phyloP scores from a whole-genome alignment of 1,140 invertebrate genomes.

The Penaeus japonicus region DNA sequence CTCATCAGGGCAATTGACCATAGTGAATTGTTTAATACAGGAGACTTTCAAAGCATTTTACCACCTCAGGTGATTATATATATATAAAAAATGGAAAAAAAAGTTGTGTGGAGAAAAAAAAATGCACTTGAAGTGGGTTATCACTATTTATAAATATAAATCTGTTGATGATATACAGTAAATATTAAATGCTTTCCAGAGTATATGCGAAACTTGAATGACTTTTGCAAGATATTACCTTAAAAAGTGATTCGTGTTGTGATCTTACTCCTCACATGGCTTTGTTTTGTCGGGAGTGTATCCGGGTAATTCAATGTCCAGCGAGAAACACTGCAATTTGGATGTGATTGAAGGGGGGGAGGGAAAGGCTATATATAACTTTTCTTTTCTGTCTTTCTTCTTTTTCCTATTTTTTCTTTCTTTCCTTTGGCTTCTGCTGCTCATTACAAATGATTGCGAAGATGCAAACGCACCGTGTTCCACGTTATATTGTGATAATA shows the following conservation, averaged over 20 bases:
- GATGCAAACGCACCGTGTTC: slow-evolving; percentile 39
- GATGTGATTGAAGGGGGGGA: not conserved
- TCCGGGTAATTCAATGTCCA: not conserved
- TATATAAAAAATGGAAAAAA: not conserved
- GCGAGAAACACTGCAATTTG: slow-evolving; percentile 16
- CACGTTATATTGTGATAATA: slow-evolving; percentile 38
- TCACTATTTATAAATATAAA: slow-evolving; percentile 9
- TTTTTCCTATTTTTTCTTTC: too few species aligned
- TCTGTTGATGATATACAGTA: not conserved
- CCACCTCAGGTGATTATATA: slow-evolving; percentile 18
- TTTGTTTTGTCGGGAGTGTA: slow-evolving; percentile 18
- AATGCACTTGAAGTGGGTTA: slow-evolving; percentile 8
- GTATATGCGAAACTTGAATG: not conserved
- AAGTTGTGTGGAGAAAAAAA: not conserved
- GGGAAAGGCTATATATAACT: not conserved
- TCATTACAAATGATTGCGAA: slow-evolving; percentile 17
- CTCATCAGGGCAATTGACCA: not conserved
- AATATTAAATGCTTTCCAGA: slow-evolving; percentile 3
- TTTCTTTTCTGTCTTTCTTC: slow-evolving; percentile 9
- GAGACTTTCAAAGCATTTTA: slow-evolving; percentile 10
- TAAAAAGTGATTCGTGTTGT: slow-evolving; percentile 24
- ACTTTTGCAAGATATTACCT: not conserved
- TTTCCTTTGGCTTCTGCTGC: slow-evolving; percentile 27
- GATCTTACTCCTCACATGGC: not conserved
- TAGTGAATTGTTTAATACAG: not conserved